A percentile compares a stretch with the other conserved stretches of the same genome.
Conservation (phyloP, 2,888 invertebrate genomes). For the Sarcophaga caerulescens region DNA sequence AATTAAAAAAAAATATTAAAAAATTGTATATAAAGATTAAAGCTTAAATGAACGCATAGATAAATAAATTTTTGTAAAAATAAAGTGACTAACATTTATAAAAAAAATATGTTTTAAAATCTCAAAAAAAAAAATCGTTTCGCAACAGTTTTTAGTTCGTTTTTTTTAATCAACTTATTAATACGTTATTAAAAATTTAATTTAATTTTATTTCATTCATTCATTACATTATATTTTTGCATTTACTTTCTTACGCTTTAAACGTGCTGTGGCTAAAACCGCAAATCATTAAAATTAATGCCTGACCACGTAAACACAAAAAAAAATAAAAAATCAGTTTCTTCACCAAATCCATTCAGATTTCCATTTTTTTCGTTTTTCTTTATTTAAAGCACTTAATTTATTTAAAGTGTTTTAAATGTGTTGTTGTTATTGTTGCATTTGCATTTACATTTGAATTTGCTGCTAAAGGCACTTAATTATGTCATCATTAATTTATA, state of each 20-base stretch:
- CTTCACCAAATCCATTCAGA: no score
- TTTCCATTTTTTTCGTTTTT: no score
- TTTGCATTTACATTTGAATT: neutral
- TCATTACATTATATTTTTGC: slow-evolving; percentile 2
- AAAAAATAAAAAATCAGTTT: no score
- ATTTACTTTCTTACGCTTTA: neutral
- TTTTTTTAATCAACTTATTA: no score
- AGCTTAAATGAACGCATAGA: slow-evolving; percentile 19
- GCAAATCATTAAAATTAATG: slow-evolving; percentile 47
- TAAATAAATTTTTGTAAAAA: slow-evolving; percentile 17
- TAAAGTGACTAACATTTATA: slow-evolving; percentile 1
- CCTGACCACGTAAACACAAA: neutral
- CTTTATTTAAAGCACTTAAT: neutral
- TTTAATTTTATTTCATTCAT: neutral
- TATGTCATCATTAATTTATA: slow-evolving; percentile 76
- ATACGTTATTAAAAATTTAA: no score
- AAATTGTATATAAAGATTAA: neutral
- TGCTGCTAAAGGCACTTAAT: slow-evolving; percentile 70
- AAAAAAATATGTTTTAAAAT: neutral
- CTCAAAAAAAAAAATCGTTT: neutral
- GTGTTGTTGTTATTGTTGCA: neutral
- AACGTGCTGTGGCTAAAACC: slow-evolving; percentile 35
- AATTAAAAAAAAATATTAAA: no score
- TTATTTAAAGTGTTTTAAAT: slow-evolving; percentile 1
- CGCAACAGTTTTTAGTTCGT: neutral